These are phyloP conservation scores for Vireo altiloquus DNA, from an alignment of 2,113 vertebrate genomes.

Conservation along the genomic window DNA sequence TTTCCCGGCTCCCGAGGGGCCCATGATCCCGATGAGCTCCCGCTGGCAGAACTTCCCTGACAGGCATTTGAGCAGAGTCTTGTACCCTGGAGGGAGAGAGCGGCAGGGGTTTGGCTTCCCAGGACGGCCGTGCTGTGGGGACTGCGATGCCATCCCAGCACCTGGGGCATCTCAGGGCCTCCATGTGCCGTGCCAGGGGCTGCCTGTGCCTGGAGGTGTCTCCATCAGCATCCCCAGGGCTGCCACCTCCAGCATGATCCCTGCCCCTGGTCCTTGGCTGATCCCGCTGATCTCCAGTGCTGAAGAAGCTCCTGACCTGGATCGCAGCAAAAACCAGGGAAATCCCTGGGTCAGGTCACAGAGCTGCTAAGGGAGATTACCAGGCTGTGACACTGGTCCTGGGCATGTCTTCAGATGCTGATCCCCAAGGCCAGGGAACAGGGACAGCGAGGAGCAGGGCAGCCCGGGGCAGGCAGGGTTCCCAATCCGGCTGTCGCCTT, in stretches of 20 bases:
- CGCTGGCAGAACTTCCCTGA: conserved; percentile 92
- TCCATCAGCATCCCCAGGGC: not conserved
- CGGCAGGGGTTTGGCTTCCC: not conserved
- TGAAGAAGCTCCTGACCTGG: not conserved
- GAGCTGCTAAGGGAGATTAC: not conserved
- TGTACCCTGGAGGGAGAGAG: conserved; percentile 81
- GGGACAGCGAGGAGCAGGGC: not conserved
- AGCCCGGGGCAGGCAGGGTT: not conserved
- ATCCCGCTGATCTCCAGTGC: not conserved
- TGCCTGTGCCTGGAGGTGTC: not conserved
- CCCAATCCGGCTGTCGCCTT: not conserved
- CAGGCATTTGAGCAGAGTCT: conserved; percentile 96
- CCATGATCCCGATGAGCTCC: conserved; percentile 98
- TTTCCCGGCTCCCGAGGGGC: conserved; percentile 94
- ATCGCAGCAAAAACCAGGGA: not conserved
- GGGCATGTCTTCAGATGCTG: not conserved
- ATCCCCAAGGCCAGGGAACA: not conserved
- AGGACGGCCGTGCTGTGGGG: not conserved
- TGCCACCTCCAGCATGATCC: not conserved
- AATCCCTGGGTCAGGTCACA: not conserved
- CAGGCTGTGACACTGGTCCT: not conserved
- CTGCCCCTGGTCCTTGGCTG: not conserved
- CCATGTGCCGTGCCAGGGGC: fast-evolving
- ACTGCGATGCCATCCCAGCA: fast-evolving
- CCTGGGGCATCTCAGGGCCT: not conserved